Conservation (phyloP, 1,140 invertebrate genomes). For the Eumaeus atala region DNA sequence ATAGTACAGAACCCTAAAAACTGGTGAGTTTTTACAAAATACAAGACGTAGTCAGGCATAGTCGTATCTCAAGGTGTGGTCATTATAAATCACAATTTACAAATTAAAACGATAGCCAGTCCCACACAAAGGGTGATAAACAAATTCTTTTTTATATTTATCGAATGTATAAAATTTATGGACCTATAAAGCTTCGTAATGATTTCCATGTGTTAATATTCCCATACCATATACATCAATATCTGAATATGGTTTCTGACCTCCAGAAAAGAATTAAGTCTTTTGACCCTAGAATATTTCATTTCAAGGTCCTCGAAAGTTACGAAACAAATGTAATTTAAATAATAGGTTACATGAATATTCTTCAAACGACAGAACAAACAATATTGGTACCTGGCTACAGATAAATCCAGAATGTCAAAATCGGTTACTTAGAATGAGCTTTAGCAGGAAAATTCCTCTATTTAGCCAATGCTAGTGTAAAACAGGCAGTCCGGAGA, state of each 20-base stretch:
- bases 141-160: neutral
- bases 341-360: no score
- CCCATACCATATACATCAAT: neutral
- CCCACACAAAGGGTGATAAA: conserved; percentile 1
- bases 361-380: no score
- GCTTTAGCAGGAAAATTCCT: no score
- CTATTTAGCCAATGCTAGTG: no score
- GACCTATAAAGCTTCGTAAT: neutral
- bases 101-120: neutral
- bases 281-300: no score
- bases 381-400: no score
- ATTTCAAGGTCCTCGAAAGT: no score
- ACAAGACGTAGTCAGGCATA: neutral
- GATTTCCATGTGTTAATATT: conserved; percentile 7
- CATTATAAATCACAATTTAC: conserved; percentile 2
- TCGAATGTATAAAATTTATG: neutral
- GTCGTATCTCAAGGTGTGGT: neutral
- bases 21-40: neutral
- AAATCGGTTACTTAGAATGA: no score
- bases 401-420: no score
- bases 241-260: conserved; percentile 5
- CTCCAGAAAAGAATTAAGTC: neutral
- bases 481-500: no score
- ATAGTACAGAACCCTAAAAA: no score
- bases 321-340: no score